A percentile compares a stretch with the other conserved stretches of the same genome.
phyloP scores from a whole-genome alignment of 2,888 invertebrate species.

The Synergus itoensis region DNA sequence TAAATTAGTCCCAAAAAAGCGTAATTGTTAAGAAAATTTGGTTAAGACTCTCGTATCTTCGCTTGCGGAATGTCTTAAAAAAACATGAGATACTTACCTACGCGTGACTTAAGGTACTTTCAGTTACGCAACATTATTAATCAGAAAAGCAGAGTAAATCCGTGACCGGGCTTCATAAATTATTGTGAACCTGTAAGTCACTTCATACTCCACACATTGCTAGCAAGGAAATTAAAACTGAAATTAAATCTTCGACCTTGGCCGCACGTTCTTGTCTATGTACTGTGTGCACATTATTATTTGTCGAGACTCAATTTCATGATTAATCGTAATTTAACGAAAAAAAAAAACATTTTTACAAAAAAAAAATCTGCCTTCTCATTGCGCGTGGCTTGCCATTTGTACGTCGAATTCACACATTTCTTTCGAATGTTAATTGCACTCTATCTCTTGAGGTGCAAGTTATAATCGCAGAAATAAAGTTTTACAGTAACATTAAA shows the following conservation, averaged over 20 bases:
- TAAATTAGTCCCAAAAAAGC: background rate
- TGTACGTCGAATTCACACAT: constrained; percentile 1
- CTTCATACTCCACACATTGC: constrained; percentile 40
- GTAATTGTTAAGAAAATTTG: background rate
- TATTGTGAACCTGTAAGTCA: background rate
- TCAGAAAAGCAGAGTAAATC: constrained; percentile 54
- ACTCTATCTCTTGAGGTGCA: constrained; percentile 13
- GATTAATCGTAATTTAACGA: constrained; percentile 37
- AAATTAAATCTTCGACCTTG: constrained; percentile 53
- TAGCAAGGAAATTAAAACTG: constrained; percentile 50
- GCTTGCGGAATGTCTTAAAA: constrained; percentile 1
- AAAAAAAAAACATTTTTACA: background rate
- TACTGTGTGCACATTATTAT: constrained; percentile 50
- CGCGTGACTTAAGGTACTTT: constrained; percentile 16
- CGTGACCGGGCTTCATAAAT: constrained; percentile 34
- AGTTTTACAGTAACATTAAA: constrained; percentile 28
- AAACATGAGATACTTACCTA: constrained; percentile 31
- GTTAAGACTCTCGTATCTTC: background rate
- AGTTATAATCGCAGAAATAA: constrained; percentile 21
- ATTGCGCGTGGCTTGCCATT: too few relatives aligned
- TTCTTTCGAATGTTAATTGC: constrained; percentile 26
- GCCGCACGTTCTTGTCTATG: constrained; percentile 41
- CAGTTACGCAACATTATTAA: constrained; percentile 54
- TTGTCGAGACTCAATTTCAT: constrained; percentile 52
- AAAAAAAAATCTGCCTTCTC: too few relatives aligned